Evolutionary conservation across 2,113 vertebrate genomes (phyloP), one percentile per base, ranked within the genome.

Genomic region (Prionailurus viverrinus): DNA sequence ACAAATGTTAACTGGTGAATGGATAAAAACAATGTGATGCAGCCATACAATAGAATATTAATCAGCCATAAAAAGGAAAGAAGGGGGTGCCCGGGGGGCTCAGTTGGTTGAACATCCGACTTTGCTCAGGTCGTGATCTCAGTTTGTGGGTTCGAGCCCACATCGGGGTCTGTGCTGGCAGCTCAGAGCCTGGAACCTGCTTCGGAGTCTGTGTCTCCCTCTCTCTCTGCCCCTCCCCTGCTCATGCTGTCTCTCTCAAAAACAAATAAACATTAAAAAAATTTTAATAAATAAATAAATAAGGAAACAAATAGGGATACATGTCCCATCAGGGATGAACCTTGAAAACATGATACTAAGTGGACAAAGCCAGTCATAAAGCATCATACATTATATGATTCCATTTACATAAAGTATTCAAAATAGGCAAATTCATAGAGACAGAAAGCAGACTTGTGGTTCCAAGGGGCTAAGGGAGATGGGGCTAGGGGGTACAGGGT

Each of bases 401-500:
- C 83, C 36, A 58, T 33, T 14, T 19, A 33, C 7, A 51, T 13
- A 36, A 58, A 33, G 31, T 76, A 25, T 33, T 45, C 66, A 18
- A 27, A 95, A 73, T 2, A 45, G n/a, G 45, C 45, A 65, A 73
- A 53, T 92, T 69, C 29, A 85, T 0, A 69, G 48, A 61, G 36
- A 61, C 51, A 69, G 19, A 78, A 93, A 94, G 45, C 81, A 81
- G 53, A 66, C 8, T 13, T 19, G 11, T 29, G 36, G 39, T 11
- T 19, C 25, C 27, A 14, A 25, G 55, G 25, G 39, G 51, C 16
- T 39, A 10, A 21, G 51, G 19, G 16, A 29, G 15, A 12, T 14
- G 12, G 31, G 7, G 7, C 7, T 51, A 5, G 19, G 29, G 71
- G 11, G 10, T 19, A 51, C 0, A n/a, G 12, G 21, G 63, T 16